Conservation (phyloP, 2,113 vertebrate genomes). For the Leptobrachium leishanense region DNA sequence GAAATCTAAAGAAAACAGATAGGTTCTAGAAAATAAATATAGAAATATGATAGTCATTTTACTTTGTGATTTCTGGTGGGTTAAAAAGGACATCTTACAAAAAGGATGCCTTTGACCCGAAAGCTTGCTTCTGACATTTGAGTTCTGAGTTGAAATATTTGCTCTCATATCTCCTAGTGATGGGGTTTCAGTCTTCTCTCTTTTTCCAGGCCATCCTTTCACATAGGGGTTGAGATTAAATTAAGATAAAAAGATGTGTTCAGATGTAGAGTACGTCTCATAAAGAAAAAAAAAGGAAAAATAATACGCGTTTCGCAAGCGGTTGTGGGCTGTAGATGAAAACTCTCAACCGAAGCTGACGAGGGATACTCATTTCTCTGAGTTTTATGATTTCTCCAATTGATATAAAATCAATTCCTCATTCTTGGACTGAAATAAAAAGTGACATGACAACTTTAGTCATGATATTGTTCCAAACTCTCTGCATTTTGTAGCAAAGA, state of each 20-base stretch:
- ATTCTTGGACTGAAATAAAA: too few relatives aligned
- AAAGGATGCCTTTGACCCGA: slow-evolving; percentile 27
- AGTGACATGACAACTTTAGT: too few relatives aligned
- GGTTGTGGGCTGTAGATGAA: not conserved
- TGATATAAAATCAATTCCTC: not conserved
- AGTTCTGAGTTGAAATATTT: slow-evolving; percentile 28
- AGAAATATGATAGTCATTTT: slow-evolving; percentile 35
- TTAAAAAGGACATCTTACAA: slow-evolving; percentile 11
- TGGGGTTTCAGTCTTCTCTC: slow-evolving; percentile 3
- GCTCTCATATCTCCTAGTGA: slow-evolving; percentile 14
- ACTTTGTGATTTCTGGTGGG: slow-evolving; percentile 39
- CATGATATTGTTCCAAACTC: too few relatives aligned
- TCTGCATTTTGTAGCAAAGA: too few relatives aligned
- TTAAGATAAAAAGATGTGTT: slow-evolving; percentile 37
- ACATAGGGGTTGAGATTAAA: slow-evolving; percentile 23
- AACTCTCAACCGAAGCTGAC: not conserved
- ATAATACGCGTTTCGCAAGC: too few relatives aligned
- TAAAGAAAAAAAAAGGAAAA: too few relatives aligned
- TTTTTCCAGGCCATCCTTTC: not conserved
- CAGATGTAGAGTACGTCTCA: slow-evolving; percentile 22
- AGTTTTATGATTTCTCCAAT: not conserved
- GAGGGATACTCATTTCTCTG: not conserved
- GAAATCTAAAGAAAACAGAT: slow-evolving; percentile 18
- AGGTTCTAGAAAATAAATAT: slow-evolving; percentile 15
- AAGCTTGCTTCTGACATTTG: slow-evolving; percentile 37